Conservation (phyloP, 2,797 vertebrate species). For the Cyprinodon diabolis region DNA sequence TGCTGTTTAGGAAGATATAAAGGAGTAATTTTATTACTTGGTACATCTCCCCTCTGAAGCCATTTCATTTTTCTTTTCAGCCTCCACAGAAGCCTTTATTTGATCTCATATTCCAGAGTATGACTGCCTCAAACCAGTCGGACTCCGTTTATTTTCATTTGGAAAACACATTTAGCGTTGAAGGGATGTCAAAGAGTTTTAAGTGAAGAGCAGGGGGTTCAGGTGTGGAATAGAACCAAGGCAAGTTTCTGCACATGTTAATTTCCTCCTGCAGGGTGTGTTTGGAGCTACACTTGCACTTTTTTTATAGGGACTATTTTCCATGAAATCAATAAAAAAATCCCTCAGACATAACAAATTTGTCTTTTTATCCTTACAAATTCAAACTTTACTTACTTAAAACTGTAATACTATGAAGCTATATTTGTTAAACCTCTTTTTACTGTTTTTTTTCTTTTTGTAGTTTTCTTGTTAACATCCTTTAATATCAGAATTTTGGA, state of each 20-base stretch:
- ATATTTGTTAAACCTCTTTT: not conserved
- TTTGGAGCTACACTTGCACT: slow-evolving; percentile 69
- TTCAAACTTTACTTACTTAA: not conserved
- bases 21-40: slow-evolving; percentile 88
- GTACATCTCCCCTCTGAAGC: slow-evolving; percentile 83
- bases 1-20: slow-evolving; percentile 86
- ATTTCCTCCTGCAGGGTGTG: slow-evolving; percentile 75
- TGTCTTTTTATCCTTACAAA: slow-evolving; percentile 18
- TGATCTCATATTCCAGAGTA: slow-evolving; percentile 87
- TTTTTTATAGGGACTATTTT: slow-evolving; percentile 43
- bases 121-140: slow-evolving; percentile 81
- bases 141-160: slow-evolving; percentile 87
- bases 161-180: slow-evolving; percentile 87
- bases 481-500: not conserved
- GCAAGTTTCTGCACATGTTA: slow-evolving; percentile 74
- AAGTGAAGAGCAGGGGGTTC: slow-evolving; percentile 58
- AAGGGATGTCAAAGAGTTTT: slow-evolving; percentile 74
- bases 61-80: slow-evolving; percentile 86
- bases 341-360: slow-evolving; percentile 21
- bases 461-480: not conserved
- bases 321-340: slow-evolving; percentile 41
- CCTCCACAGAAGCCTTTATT: slow-evolving; percentile 85
- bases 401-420: not conserved
- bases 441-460: not conserved
- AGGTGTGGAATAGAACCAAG: slow-evolving; percentile 53